phyloP scores from a whole-genome alignment of 2,797 vertebrate species.

The Lutjanus campechanus region DNA sequence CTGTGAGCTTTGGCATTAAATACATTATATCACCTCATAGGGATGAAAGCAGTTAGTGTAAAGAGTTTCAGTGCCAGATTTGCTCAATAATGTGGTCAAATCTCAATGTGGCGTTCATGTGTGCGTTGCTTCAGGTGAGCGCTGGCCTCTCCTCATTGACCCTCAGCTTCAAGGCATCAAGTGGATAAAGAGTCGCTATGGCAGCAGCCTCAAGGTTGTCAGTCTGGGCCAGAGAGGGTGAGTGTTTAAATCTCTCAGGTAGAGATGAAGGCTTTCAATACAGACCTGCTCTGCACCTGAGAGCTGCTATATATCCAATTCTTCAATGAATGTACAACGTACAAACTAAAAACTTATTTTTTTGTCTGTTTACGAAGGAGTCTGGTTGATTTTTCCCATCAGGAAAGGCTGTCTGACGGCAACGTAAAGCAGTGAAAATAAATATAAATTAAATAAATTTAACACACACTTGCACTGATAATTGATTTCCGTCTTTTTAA shows the following conservation, averaged over 20 bases:
- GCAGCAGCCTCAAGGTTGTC: conserved; percentile 83
- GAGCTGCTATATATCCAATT: not conserved
- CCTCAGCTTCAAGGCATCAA: conserved; percentile 87
- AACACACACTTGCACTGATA: too few species aligned
- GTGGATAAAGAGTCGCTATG: conserved; percentile 87
- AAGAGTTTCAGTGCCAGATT: not conserved
- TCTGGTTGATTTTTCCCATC: too few species aligned
- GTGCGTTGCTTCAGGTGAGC: conserved; percentile 74
- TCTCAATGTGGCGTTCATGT: conserved; percentile 10
- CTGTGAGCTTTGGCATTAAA: conserved; percentile 67
- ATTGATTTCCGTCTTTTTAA: too few species aligned
- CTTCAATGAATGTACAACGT: not conserved
- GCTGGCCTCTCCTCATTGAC: conserved; percentile 87
- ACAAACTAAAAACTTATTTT: not conserved
- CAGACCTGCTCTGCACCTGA: not conserved
- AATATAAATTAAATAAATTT: too few species aligned
- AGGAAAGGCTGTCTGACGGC: too few species aligned
- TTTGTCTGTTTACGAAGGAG: too few species aligned
- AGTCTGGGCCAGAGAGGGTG: conserved; percentile 86
- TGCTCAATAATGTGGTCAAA: not conserved
- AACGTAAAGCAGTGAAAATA: too few species aligned
- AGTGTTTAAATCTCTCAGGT: conserved; percentile 39
- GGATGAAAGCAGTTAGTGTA: not conserved
- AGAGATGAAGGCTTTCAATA: not conserved
- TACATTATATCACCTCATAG: not conserved